Conservation (phyloP, 1,140 invertebrate genomes). For the Sipha flava region DNA sequence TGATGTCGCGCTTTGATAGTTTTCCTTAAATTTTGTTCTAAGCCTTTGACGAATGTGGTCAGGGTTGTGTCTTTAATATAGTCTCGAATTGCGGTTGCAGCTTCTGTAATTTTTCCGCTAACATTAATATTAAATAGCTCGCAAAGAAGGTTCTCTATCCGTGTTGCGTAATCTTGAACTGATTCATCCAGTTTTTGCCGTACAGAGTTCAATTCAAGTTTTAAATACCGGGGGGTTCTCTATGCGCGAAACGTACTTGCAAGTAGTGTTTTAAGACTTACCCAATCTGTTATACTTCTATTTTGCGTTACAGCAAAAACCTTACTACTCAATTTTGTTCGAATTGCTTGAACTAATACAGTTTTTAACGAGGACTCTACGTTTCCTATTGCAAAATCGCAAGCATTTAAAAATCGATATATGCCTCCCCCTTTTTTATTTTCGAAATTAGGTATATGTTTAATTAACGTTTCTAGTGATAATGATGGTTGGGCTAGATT, state of each 20-base stretch:
- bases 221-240: background rate
- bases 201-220: background rate
- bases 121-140: background rate
- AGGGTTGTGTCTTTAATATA: background rate
- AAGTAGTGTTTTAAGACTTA: background rate
- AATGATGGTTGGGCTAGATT: background rate
- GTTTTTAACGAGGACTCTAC: background rate
- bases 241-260: background rate
- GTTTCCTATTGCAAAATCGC: background rate
- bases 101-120: background rate
- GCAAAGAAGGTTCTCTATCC: background rate
- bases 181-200: background rate
- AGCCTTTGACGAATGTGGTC: background rate
- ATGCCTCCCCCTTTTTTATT: background rate
- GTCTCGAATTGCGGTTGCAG: background rate
- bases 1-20: background rate
- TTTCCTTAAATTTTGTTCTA: background rate
- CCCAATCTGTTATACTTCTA: background rate
- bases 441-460: background rate
- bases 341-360: background rate
- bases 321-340: background rate
- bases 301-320: background rate
- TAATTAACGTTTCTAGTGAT: background rate
- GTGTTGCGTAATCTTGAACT: background rate
- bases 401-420: background rate